These are phyloP conservation scores for Clupea harengus DNA, from an alignment of 2,113 vertebrate species.

Conservation along the genomic window DNA sequence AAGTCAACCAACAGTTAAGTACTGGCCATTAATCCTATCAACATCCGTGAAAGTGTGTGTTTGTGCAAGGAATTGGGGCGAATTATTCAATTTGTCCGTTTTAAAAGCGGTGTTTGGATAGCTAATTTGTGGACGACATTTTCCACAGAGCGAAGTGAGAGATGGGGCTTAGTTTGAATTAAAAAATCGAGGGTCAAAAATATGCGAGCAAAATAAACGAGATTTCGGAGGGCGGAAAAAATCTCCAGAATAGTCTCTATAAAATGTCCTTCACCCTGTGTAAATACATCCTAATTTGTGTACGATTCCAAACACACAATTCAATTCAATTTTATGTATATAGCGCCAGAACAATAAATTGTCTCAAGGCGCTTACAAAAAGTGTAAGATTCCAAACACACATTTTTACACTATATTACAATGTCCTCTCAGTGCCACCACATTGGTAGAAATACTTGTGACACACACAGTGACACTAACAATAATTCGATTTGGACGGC, in stretches of 20 bases:
- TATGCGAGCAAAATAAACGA: conserved; percentile 47
- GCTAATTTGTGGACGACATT: conserved; percentile 59
- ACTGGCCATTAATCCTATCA: conserved; percentile 63
- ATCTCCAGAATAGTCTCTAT: conserved; percentile 34
- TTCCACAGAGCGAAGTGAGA: conserved; percentile 54
- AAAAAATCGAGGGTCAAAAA: conserved; percentile 41
- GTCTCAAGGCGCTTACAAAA: no score
- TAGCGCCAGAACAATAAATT: no score
- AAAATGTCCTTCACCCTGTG: conserved; percentile 29
- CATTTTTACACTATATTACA: conserved; percentile 36
- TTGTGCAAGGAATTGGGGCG: conserved; percentile 58
- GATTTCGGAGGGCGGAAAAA: conserved; percentile 19
- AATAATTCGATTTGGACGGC: no score
- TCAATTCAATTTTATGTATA: no score
- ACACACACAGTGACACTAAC: no score
- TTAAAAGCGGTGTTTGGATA: conserved; percentile 58
- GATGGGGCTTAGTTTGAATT: conserved; percentile 41
- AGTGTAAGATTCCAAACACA: neutral
- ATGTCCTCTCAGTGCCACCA: conserved; percentile 15
- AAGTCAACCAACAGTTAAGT: conserved; percentile 56
- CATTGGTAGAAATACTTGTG: no score
- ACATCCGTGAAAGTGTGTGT: conserved; percentile 55
- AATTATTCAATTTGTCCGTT: conserved; percentile 68
- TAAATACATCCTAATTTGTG: conserved; percentile 40
- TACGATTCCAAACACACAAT: neutral